phyloP scores from a whole-genome alignment of 2,888 invertebrate genomes.

The Rhaphigaster nebulosa region DNA sequence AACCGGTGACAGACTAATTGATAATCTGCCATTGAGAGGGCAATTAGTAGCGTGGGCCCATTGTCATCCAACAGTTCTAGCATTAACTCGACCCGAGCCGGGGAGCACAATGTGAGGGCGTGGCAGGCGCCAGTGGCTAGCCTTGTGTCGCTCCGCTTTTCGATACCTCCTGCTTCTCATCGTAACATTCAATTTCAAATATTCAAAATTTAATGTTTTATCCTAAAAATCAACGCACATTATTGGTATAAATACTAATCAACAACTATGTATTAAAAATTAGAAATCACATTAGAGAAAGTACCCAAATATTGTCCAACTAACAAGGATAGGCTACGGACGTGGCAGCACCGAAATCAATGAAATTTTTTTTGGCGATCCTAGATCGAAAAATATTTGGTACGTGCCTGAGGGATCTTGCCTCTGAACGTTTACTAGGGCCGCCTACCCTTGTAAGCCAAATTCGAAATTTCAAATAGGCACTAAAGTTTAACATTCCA shows the following conservation, averaged over 20 bases:
- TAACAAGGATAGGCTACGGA: no score
- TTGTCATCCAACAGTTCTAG: neutral
- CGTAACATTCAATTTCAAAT: neutral
- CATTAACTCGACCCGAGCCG: neutral
- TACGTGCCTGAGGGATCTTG: no score
- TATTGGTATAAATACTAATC: neutral
- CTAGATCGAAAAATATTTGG: no score
- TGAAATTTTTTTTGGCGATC: no score
- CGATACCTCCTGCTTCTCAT: neutral
- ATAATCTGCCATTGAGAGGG: slow-evolving; percentile 15
- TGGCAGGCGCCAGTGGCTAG: slow-evolving; percentile 41
- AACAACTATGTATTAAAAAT: no score
- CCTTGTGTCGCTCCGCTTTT: slow-evolving; percentile 38
- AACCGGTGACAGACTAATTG: slow-evolving; percentile 32
- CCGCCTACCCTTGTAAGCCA: no score
- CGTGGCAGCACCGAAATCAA: no score
- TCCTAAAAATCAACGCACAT: neutral
- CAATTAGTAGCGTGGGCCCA: slow-evolving; percentile 46
- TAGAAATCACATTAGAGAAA: no score
- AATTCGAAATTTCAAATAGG: no score
- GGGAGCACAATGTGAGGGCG: slow-evolving; percentile 44
- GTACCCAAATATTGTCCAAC: no score
- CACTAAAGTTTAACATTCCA: no score
- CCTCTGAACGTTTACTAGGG: no score
- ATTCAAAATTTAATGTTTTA: neutral